Base-by-base conservation (phyloP, 30 jellyfish, hydroid and myxozoan genomes). In the Pelagia noctiluca region DNA sequence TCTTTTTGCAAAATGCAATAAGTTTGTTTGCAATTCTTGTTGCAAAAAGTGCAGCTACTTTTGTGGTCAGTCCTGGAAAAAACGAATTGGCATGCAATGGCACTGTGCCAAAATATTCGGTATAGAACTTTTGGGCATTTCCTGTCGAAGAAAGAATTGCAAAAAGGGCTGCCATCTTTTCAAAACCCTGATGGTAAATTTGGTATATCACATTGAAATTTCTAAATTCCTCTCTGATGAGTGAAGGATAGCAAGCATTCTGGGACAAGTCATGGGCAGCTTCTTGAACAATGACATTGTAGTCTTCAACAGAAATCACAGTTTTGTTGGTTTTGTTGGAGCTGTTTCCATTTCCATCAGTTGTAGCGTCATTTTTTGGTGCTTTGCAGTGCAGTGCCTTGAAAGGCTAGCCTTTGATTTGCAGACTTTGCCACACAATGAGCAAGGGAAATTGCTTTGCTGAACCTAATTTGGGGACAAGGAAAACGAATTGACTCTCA, bases 341-440 rank as follows among this genome's bases (percentile, higher is more conserved):
- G 12, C 49, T 48, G 11, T 32, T 34, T 31, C 73, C 66, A 18
- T 71, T 18, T 71, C 26, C 66, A 4, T 71, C 83, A 71, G n/a
- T n/a, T n/a, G n/a, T n/a, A n/a, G n/a, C n/a, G n/a, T n/a, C n/a
- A 7, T 71, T 18, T 71, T 37, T 34, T 16, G 21, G 72, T 71
- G 83, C 72, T 30, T 71, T 71, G 76, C 72, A 22, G 47, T 21
- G 21, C 49, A 29, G 72, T 73, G 76, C 85, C 85, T 73, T 73
- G 85, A 25, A 25, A 73, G 46, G 24, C 85, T 72, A 25, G 76
- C 85, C 62, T 73, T 73, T 18, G 85, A 73, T n/a, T 38, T 73
- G 85, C 76, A 73, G 52, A 38, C 24, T 46, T 73, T 73, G 72
- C 50, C 12, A 16, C 71, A 73, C 24, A n/a, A 47, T 2, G 85